Conservation (phyloP, 2,888 invertebrate genomes). For the Argyresthia albistria region DNA sequence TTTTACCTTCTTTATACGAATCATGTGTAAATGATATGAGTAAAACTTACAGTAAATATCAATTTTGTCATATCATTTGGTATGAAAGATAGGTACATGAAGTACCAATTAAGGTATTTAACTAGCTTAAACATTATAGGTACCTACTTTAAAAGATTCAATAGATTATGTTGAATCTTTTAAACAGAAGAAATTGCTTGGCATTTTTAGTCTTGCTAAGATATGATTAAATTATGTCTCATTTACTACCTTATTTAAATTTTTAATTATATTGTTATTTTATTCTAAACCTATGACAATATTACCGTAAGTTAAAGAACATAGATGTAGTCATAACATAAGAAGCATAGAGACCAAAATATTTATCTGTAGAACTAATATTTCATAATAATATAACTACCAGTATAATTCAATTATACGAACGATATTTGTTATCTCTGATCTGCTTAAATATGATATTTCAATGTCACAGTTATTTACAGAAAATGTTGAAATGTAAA, state of each 20-base stretch:
- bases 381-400: too few species aligned
- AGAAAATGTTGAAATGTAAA: not conserved
- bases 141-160: not conserved
- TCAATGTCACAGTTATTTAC: not conserved
- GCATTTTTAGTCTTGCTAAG: too few species aligned
- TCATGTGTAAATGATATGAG: not conserved
- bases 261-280: too few species aligned
- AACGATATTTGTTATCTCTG: too few species aligned
- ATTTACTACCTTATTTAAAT: too few species aligned
- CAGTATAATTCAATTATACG: too few species aligned
- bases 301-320: constrained; percentile 23
- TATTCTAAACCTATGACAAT: not conserved
- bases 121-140: not conserved
- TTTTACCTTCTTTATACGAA: not conserved
- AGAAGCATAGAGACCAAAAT: constrained; percentile 40
- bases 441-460: not conserved
- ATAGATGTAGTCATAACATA: constrained; percentile 27
- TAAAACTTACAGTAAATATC: constrained; percentile 27
- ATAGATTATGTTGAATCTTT: not conserved
- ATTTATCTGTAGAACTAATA: not conserved
- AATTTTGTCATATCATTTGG: constrained; percentile 42
- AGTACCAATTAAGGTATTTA: not conserved
- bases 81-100: not conserved
- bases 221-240: too few species aligned
- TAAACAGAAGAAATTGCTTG: not conserved